Evolutionary conservation across 2,113 vertebrate species (phyloP).

Genomic region (Rhinoderma darwinii): DNA sequence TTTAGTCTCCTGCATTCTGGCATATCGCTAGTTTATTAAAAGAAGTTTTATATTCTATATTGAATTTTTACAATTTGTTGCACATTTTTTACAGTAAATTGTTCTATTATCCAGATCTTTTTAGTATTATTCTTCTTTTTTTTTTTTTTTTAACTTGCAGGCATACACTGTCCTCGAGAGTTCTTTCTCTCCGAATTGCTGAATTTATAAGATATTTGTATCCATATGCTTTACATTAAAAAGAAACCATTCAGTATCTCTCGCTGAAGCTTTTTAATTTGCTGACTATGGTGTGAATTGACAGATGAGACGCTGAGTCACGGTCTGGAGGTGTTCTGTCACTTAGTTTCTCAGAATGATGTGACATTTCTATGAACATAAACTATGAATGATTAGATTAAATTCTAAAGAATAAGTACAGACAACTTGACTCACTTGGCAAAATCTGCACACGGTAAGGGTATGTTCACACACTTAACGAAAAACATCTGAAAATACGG

Average conservation of each 20-base stretch:
- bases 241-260: background rate
- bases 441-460: background rate
- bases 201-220: background rate
- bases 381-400: background rate
- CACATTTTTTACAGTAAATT: too few relatives aligned
- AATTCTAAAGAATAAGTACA: background rate
- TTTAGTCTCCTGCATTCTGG: too few relatives aligned
- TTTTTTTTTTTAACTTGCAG: too few relatives aligned
- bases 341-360: background rate
- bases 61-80: too few relatives aligned
- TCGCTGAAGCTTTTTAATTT: background rate
- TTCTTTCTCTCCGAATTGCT: background rate
- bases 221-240: background rate
- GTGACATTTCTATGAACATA: background rate
- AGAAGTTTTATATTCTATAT: too few relatives aligned
- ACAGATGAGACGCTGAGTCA: slow-evolving; percentile 21
- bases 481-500: too few relatives aligned
- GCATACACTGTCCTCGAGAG: background rate
- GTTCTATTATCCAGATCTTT: too few relatives aligned
- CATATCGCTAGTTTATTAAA: too few relatives aligned
- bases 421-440: background rate
- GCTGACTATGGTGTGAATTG: background rate
- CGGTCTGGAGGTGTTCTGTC: background rate
- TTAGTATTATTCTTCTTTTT: too few relatives aligned
- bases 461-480: too few relatives aligned